Conservation (phyloP, 1,140 invertebrate species). For the Hormaphis cornu region DNA sequence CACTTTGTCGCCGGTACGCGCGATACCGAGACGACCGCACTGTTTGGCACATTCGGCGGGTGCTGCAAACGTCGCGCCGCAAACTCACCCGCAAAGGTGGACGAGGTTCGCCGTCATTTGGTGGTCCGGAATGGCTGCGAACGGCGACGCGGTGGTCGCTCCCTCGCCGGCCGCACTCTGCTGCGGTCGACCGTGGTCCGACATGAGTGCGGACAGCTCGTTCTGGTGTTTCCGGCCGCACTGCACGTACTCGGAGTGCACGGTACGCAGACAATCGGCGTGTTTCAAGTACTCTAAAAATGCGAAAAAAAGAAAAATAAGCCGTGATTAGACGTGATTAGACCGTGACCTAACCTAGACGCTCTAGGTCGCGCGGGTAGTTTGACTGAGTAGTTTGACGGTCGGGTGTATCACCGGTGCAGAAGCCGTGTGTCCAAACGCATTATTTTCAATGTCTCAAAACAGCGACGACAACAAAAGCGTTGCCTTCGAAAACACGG, state of each 20-base stretch:
- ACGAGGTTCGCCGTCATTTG: background rate
- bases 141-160: background rate
- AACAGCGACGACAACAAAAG: no score
- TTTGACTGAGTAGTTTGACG: no score
- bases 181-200: background rate
- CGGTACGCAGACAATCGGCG: background rate
- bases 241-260: background rate
- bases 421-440: no score
- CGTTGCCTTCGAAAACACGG: no score
- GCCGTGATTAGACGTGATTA: no score
- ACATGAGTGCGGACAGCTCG: background rate
- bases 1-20: no score
- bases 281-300: slow-evolving; percentile 7
- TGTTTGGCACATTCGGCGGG: background rate
- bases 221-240: background rate
- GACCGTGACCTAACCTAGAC: no score
- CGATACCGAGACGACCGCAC: background rate
- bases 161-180: background rate
- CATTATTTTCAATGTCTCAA: no score
- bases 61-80: no score
- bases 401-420: no score
- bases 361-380: no score
- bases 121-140: background rate
- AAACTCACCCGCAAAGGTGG: slow-evolving; percentile 7
- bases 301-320: background rate